Conservation (phyloP, 23 tunicate species). For the Halocynthia aurantium region DNA sequence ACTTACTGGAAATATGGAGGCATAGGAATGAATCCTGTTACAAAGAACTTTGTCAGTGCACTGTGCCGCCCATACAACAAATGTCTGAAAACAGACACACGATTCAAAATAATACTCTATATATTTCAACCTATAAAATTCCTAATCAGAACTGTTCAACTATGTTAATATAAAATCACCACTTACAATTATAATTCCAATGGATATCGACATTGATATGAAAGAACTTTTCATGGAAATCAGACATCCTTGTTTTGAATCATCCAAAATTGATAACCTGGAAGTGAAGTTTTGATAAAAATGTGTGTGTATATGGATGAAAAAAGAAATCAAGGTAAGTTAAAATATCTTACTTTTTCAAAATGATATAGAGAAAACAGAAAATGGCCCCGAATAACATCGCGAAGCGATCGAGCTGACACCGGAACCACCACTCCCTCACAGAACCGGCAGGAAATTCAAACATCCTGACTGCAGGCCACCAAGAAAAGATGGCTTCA, state of each 20-base stretch:
- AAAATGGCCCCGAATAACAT: slow-evolving; percentile 71
- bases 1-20: slow-evolving; percentile 59
- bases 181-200: slow-evolving; percentile 40
- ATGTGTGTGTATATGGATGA: not conserved
- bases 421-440: slow-evolving; percentile 74
- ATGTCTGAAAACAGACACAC: slow-evolving; percentile 18
- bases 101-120: not conserved
- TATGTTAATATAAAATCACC: not conserved
- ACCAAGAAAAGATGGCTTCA: slow-evolving; percentile 61
- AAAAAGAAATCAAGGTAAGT: not conserved
- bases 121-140: not conserved
- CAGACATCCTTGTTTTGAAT: slow-evolving; percentile 85
- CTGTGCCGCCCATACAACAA: slow-evolving; percentile 45
- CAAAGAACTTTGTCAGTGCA: slow-evolving; percentile 51
- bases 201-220: slow-evolving; percentile 39
- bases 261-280: slow-evolving; percentile 60
- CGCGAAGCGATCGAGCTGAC: slow-evolving; percentile 69
- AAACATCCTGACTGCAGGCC: slow-evolving; percentile 68
- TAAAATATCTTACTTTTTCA: slow-evolving; percentile 43
- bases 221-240: slow-evolving; percentile 49
- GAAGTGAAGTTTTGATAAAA: not conserved
- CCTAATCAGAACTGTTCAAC: not conserved
- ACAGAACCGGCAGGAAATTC: slow-evolving; percentile 66
- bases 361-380: slow-evolving; percentile 45
- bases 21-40: slow-evolving; percentile 54